Evolutionary conservation across 2,113 vertebrate species (phyloP).

Genomic region (Zosterops pallidus): DNA sequence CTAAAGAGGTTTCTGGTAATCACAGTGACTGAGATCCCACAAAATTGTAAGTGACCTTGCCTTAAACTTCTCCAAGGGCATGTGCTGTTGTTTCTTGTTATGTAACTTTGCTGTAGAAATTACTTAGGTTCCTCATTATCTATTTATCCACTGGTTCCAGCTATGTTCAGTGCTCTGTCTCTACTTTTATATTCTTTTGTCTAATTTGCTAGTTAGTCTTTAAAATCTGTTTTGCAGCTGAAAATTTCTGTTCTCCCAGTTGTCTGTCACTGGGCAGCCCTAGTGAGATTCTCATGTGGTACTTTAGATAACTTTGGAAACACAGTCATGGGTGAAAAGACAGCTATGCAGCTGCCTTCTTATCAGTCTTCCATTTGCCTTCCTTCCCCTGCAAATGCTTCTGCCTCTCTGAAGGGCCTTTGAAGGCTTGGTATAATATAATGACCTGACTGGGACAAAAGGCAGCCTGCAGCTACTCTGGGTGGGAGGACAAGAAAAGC

Average conservation of each 20-base stretch:
- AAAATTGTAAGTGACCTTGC: neutral
- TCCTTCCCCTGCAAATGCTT: neutral
- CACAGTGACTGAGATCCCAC: neutral
- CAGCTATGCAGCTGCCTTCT: neutral
- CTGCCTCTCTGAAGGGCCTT: neutral
- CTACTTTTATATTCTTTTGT: neutral
- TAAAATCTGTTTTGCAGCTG: neutral
- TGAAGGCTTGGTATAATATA: neutral
- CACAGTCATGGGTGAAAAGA: fast-evolving
- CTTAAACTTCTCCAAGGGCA: neutral
- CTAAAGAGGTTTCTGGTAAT: neutral
- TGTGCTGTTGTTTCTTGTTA: neutral
- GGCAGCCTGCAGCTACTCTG: neutral
- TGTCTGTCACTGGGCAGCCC: neutral
- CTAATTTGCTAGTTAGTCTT: neutral
- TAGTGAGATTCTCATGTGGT: neutral
- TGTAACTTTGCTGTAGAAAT: neutral
- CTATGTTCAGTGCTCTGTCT: neutral
- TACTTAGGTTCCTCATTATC: neutral
- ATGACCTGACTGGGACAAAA: neutral
- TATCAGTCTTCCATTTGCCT: neutral
- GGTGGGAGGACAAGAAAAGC: neutral
- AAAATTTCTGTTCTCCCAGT: neutral
- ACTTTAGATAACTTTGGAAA: neutral
- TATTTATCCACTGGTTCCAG: neutral